phyloP scores from a whole-genome alignment of 1,140 invertebrate species.

The Drosophila equinoxialis region DNA sequence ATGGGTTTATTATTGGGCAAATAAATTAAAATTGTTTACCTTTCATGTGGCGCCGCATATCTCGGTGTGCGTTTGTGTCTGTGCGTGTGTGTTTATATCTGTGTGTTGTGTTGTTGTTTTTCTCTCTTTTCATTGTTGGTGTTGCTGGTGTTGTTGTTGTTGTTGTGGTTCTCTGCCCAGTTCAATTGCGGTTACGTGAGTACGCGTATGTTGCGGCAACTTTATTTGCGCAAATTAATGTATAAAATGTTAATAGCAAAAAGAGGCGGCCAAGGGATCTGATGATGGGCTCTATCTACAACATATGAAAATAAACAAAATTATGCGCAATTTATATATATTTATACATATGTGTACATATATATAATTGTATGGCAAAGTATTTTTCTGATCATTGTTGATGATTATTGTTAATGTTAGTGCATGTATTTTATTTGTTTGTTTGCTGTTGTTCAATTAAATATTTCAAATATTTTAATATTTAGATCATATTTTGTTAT shows the following conservation, averaged over 20 bases:
- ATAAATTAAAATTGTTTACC: conserved; percentile 81
- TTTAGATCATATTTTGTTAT: background rate
- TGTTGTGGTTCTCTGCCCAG: conserved; percentile 48
- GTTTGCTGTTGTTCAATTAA: background rate
- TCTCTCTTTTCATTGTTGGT: conserved; percentile 19
- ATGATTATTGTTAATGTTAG: background rate
- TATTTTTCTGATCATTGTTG: conserved; percentile 1
- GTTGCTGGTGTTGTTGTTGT: conserved; percentile 17
- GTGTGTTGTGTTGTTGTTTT: conserved; percentile 32
- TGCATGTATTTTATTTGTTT: background rate
- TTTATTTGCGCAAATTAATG: conserved; percentile 79
- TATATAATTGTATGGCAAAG: background rate
- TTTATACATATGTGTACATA: background rate
- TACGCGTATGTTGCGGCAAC: conserved; percentile 71
- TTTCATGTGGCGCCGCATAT: conserved; percentile 50
- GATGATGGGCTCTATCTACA: conserved; percentile 31
- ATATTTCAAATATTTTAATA: background rate
- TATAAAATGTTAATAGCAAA: conserved; percentile 66
- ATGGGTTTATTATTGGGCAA: conserved; percentile 78
- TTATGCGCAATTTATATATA: conserved; percentile 43
- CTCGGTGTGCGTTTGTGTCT: conserved; percentile 18
- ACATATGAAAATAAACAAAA: conserved; percentile 60
- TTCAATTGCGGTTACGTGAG: conserved; percentile 74
- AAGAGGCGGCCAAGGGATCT: background rate
- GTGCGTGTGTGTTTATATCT: conserved; percentile 23